Percentiles rank a stretch among this genome's conserved stretches.
Conservation (phyloP, 2,797 vertebrate species). For the Paratrypauchen microcephalus region DNA sequence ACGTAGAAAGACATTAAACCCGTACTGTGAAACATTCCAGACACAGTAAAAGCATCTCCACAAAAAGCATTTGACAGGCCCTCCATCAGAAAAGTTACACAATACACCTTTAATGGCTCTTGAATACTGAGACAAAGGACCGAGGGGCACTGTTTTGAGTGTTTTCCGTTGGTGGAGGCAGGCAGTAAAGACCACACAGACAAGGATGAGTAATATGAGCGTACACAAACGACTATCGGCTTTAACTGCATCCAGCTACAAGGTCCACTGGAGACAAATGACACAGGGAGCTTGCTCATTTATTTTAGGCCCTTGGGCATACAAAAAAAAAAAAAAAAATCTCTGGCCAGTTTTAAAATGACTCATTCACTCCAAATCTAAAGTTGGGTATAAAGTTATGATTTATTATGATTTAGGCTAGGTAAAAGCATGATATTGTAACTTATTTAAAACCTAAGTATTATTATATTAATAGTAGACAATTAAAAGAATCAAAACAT, state of each 20-base stretch:
- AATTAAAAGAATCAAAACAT: no score
- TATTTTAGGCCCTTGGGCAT: background rate
- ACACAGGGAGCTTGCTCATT: conserved; percentile 1
- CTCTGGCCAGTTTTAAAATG: background rate
- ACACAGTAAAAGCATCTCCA: no score
- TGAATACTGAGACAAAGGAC: conserved; percentile 46
- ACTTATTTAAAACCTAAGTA: no score
- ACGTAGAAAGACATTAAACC: no score
- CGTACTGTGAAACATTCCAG: no score
- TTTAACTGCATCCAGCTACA: conserved; percentile 41
- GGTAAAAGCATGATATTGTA: no score
- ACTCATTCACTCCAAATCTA: background rate
- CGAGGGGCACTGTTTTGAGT: conserved; percentile 19
- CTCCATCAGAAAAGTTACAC: no score
- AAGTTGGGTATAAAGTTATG: background rate
- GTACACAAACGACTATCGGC: conserved; percentile 50
- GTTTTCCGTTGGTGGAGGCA: conserved; percentile 15
- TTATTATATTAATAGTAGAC: no score
- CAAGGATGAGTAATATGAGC: conserved; percentile 51
- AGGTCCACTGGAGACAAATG: conserved; percentile 31
- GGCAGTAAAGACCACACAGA: conserved; percentile 20
- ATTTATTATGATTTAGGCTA: background rate
- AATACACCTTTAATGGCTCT: conserved; percentile 31
- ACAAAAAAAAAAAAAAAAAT: background rate
- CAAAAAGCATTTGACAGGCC: no score